These are phyloP conservation scores for Semnornis frantzii DNA, from an alignment of 2,113 vertebrate species.

Conservation along the genomic window DNA sequence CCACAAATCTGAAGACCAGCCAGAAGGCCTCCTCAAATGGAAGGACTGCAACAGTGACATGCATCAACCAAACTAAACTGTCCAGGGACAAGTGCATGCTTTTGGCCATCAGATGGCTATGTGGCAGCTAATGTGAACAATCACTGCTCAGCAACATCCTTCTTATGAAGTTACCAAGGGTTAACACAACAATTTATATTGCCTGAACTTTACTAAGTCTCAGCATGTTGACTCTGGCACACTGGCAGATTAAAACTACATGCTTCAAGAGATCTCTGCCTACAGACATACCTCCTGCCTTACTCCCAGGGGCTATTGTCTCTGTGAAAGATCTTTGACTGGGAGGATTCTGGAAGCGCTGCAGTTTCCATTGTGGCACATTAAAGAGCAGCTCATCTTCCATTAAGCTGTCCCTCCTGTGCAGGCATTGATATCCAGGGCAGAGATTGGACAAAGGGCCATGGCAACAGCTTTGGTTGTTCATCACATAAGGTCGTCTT, in stretches of 20 bases:
- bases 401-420: neutral
- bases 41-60: fast-evolving
- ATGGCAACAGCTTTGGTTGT: neutral
- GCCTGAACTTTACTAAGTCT: neutral
- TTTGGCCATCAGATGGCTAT: neutral
- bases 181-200: neutral
- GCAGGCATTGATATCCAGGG: neutral
- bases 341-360: neutral
- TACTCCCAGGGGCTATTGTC: fast-evolving
- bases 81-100: neutral
- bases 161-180: neutral
- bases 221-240: neutral
- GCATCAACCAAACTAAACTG: neutral
- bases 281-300: neutral
- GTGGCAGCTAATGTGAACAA: neutral
- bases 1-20: neutral
- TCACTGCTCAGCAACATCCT: neutral
- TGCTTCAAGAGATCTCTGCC: neutral
- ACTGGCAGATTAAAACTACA: neutral
- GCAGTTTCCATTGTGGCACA: neutral
- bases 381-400: neutral
- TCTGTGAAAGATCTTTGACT: neutral
- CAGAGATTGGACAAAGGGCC: neutral
- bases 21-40: neutral
- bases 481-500: neutral